These are phyloP conservation scores for Halcyon senegalensis DNA, from an alignment of 2,113 vertebrate genomes.

Conservation along the genomic window DNA sequence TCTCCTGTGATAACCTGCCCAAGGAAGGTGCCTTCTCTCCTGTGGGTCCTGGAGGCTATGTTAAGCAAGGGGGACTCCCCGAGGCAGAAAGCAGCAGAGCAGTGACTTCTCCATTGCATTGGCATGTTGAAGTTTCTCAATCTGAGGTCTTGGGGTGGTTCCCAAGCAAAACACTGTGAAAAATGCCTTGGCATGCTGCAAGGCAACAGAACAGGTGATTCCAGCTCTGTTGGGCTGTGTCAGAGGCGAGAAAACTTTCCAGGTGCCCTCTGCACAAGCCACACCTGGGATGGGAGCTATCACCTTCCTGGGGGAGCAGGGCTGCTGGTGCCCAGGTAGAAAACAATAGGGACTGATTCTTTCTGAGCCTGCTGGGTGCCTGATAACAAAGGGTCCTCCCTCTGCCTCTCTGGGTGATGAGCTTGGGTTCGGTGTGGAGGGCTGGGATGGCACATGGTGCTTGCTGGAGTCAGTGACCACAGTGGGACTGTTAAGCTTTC, in stretches of 20 bases:
- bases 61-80: not conserved
- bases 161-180: slow-evolving; percentile 45
- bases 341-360: not conserved
- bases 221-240: slow-evolving; percentile 42
- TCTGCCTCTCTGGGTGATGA: not conserved
- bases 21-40: not conserved
- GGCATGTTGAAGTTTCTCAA: slow-evolving; percentile 34
- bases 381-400: slow-evolving; percentile 3
- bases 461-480: not conserved
- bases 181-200: slow-evolving; percentile 46
- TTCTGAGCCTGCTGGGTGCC: not conserved
- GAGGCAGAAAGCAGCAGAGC: not conserved
- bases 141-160: slow-evolving; percentile 44
- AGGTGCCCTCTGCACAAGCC: not conserved
- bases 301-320: accelerated
- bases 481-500: not conserved
- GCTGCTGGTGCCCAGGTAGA: not conserved
- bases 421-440: accelerated
- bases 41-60: not conserved
- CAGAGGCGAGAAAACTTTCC: not conserved
- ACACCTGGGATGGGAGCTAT: not conserved
- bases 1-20: not conserved
- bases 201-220: slow-evolving; percentile 64
- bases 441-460: not conserved
- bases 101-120: not conserved